Base-by-base conservation (phyloP, 2,113 vertebrate genomes). In the Xenopus borealis region DNA sequence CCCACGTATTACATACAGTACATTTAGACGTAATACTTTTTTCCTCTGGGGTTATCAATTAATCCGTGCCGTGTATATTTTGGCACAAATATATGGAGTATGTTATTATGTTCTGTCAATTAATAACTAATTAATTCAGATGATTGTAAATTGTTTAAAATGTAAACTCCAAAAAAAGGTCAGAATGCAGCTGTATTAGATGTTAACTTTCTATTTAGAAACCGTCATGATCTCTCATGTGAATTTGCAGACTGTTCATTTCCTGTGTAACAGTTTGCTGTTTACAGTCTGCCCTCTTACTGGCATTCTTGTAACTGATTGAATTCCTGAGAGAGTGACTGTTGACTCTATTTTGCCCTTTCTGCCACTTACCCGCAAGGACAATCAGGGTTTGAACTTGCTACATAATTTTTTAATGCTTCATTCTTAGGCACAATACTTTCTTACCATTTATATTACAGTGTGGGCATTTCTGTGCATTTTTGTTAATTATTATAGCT, bases 181-280 rank as follows among this genome's bases (percentile, higher is more conserved):
- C 30, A 44, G 27, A 64, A 40, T 17, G 30, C 62, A 40, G 27
- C 33, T 30, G 27, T 17, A 44, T 27, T 27, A 44, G 16, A 10
- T 30, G 10, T 8, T 64, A n/a, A 64, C 13, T 64, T 64, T 64
- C 62, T 30, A 14, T 64, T 33, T 16, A 3, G 14, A n/a, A 16
- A 13, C 16, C 4, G 12, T 4, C 62, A 64, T 64, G 23, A 64
- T 40, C 33, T 40, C 1, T 40, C 33, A 16, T 14, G 62, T 17
- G 33, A 14, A 23, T 40, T 10, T 12, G 4, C 4, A 17, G 27
- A 5, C 44, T 50, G 18, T 68, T 33, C 12, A 33, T 50, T 75
- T 75, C 72, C 65, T 75, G 72, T 75, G 72, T 44, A 62, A 73
- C 52, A 46, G 50, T 46, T 18, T 17, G 64, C 57, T 75, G 17